These are phyloP conservation scores for Herminia tarsipennalis DNA, from an alignment of 2,888 invertebrate genomes.

Conservation along the genomic window DNA sequence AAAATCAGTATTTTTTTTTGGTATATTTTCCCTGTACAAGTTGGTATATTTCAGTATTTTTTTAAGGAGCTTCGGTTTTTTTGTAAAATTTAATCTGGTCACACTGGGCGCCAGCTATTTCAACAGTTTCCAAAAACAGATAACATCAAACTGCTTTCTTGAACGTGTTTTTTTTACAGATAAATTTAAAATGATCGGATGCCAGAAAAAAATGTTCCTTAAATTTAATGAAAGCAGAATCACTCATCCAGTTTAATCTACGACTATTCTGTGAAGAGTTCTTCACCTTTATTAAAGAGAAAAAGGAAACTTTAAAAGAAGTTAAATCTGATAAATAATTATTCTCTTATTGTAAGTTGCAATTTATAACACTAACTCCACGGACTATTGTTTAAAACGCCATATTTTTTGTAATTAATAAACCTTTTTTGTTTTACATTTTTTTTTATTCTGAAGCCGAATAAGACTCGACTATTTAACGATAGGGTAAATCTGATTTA, in stretches of 20 bases:
- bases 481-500: neutral
- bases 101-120: too few species aligned
- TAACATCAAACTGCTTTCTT: too few species aligned
- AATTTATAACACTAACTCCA: neutral
- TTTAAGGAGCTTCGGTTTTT: too few species aligned
- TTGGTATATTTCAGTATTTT: too few species aligned
- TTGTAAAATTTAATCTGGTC: too few species aligned
- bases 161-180: neutral
- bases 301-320: neutral
- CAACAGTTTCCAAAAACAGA: too few species aligned
- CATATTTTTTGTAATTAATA: neutral
- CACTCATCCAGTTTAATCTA: constrained; percentile 15
- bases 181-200: neutral
- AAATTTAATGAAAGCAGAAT: constrained; percentile 9
- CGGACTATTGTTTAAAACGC: neutral
- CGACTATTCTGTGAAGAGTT: constrained; percentile 15
- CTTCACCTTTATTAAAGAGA: constrained; percentile 12
- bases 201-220: too few species aligned
- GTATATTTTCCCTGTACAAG: too few species aligned
- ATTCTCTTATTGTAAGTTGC: neutral
- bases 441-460: neutral
- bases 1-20: too few species aligned
- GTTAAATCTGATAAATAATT: neutral
- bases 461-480: neutral
- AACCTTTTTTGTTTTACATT: too few species aligned